phyloP scores from a whole-genome alignment of 2,113 vertebrate species.

The human region DNA sequence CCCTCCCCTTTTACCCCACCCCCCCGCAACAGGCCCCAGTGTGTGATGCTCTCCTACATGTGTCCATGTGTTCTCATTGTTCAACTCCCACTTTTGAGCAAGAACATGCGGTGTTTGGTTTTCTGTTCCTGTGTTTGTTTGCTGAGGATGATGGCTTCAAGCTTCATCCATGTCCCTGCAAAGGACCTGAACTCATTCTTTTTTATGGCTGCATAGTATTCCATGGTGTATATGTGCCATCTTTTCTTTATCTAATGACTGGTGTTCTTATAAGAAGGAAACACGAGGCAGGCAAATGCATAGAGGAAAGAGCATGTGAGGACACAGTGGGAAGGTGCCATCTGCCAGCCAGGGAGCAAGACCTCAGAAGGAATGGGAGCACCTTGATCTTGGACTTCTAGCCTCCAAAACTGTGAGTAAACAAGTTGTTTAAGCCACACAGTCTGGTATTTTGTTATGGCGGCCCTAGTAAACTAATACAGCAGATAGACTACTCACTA shows the following conservation, averaged over 20 bases:
- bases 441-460: not conserved
- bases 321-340: not conserved
- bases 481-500: not conserved
- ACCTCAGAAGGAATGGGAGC: not conserved
- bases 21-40: too few species aligned
- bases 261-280: not conserved
- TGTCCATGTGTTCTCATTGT: too few species aligned
- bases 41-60: too few species aligned
- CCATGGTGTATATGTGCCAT: too few species aligned
- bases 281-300: rapidly evolving
- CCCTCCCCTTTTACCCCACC: too few species aligned
- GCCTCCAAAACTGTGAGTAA: not conserved
- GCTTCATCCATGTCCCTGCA: too few species aligned
- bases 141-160: too few species aligned
- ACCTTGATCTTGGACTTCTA: not conserved
- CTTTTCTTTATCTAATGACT: not conserved
- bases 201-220: too few species aligned
- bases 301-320: not conserved
- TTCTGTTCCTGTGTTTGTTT: too few species aligned
- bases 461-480: rapidly evolving
- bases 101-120: too few species aligned
- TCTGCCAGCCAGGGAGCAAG: not conserved
- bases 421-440: not conserved
- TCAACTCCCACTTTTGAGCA: too few species aligned
- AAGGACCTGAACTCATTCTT: too few species aligned